Evolutionary conservation across 2,888 invertebrate species (phyloP).

Genomic region (Acleris cristana): DNA sequence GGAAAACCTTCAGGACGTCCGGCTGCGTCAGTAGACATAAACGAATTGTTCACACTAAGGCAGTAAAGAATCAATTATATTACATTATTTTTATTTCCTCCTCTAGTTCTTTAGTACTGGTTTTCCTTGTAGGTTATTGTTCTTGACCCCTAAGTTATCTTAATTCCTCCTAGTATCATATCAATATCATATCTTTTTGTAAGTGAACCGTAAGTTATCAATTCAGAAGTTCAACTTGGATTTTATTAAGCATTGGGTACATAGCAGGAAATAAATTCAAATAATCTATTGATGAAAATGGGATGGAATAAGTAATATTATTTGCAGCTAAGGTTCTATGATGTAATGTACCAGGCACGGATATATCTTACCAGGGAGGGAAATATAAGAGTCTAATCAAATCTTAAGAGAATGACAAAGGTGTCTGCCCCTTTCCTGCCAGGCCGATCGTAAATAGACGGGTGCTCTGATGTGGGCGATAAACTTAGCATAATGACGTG

Average conservation of each 20-base stretch:
- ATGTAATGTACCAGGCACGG: too few species aligned
- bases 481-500: slow-evolving; percentile 3
- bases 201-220: background rate
- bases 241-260: too few species aligned
- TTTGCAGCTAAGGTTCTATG: too few species aligned
- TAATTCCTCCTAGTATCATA: slow-evolving; percentile 11
- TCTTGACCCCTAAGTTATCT: slow-evolving; percentile 27
- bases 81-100: slow-evolving; percentile 45
- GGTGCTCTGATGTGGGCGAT: background rate
- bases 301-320: too few species aligned
- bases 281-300: too few species aligned
- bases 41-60: slow-evolving; percentile 69
- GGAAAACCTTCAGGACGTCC: slow-evolving; percentile 77
- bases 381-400: too few species aligned
- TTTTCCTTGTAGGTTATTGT: slow-evolving; percentile 13
- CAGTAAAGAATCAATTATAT: slow-evolving; percentile 54
- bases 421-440: too few species aligned
- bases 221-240: background rate
- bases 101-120: slow-evolving; percentile 39
- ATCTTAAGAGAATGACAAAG: too few species aligned
- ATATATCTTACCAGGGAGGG: too few species aligned
- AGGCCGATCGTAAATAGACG: too few species aligned
- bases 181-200: slow-evolving; percentile 16
- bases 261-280: too few species aligned
- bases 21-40: slow-evolving; percentile 78